Conservation (phyloP, 1,140 invertebrate genomes). For the Hestina assimilis region DNA sequence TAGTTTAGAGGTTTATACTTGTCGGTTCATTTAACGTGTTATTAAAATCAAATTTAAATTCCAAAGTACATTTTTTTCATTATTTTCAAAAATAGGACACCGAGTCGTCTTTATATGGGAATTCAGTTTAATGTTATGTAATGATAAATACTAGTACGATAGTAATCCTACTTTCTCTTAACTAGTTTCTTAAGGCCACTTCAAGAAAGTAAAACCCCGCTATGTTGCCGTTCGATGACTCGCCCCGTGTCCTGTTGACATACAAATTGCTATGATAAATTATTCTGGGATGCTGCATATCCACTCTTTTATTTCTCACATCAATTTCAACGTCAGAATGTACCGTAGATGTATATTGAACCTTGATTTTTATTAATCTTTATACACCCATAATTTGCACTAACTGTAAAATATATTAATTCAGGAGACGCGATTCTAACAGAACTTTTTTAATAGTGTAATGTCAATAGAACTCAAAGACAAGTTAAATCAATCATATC, state of each 20-base stretch:
- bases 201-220: conserved; percentile 76
- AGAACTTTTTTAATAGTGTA: neutral
- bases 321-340: conserved; percentile 23
- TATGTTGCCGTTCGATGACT: conserved; percentile 57
- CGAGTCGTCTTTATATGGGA: neutral
- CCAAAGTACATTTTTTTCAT: neutral
- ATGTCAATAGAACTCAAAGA: conserved; percentile 4
- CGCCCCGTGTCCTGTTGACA: conserved; percentile 71
- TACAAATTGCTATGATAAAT: conserved; percentile 67
- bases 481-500: conserved; percentile 9
- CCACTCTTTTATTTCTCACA: conserved; percentile 17
- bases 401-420: neutral
- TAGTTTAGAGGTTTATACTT: too few relatives aligned
- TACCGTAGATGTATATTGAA: conserved; percentile 6
- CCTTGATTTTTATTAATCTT: conserved; percentile 3
- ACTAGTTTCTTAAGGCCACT: conserved; percentile 72
- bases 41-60: too few relatives aligned
- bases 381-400: neutral
- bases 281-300: conserved; percentile 43
- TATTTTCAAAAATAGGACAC: neutral
- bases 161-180: conserved; percentile 74
- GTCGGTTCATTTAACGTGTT: too few relatives aligned
- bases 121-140: conserved; percentile 53
- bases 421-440: neutral
- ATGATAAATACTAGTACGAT: conserved; percentile 60